These are phyloP conservation scores for Tyrannus savana DNA, from an alignment of 2,113 vertebrate genomes.

Conservation along the genomic window DNA sequence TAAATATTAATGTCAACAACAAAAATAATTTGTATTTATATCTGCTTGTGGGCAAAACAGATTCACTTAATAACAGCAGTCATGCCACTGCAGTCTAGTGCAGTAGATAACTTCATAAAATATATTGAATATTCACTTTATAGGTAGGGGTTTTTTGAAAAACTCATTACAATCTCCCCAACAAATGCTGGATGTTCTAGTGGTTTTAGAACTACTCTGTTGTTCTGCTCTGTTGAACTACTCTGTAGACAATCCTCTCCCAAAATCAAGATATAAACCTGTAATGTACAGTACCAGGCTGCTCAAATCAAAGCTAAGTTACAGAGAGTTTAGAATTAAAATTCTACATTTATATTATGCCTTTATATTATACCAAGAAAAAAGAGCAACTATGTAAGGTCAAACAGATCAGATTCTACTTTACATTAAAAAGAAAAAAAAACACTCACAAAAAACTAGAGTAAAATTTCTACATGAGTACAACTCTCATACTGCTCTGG, in stretches of 20 bases:
- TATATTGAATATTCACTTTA: neutral
- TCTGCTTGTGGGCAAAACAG: neutral
- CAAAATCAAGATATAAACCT: neutral
- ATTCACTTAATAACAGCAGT: neutral
- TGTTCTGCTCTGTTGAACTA: too few species aligned
- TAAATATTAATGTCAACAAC: neutral
- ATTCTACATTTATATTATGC: neutral
- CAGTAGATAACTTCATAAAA: neutral
- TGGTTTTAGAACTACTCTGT: neutral
- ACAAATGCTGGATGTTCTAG: neutral
- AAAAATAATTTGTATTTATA: neutral
- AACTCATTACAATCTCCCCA: neutral
- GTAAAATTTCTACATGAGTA: neutral
- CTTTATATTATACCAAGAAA: neutral
- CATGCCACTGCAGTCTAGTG: neutral
- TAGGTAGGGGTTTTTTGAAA: fast-evolving
- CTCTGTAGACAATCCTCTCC: neutral
- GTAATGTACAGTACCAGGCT: neutral
- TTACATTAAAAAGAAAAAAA: neutral
- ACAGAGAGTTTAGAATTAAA: neutral
- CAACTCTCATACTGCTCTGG: neutral
- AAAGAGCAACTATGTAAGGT: neutral
- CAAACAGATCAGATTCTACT: neutral
- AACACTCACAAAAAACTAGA: neutral
- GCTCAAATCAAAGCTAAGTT: neutral